Conservation (phyloP, 2,888 invertebrate genomes). For the Drosophila affinis region DNA sequence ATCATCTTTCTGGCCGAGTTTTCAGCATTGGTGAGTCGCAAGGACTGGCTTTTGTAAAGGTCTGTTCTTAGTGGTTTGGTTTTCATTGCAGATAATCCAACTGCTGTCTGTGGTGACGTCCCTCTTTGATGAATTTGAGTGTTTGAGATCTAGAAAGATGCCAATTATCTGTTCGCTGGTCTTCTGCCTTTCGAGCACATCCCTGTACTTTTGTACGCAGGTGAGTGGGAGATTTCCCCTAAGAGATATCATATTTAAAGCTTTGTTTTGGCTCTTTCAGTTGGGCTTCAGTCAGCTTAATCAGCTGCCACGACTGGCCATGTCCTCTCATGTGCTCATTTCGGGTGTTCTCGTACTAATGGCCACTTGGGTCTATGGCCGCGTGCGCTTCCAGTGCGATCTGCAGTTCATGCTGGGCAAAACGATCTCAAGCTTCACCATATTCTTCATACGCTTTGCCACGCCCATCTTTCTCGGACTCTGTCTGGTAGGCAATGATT, state of each 20-base stretch:
- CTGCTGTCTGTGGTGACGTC: conserved; percentile 80
- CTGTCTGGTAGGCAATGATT: conserved; percentile 66
- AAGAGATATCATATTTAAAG: not conserved
- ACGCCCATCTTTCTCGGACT: conserved; percentile 79
- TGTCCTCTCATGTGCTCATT: conserved; percentile 82
- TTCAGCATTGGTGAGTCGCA: conserved; percentile 89
- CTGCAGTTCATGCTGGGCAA: conserved; percentile 89
- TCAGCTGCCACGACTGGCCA: conserved; percentile 70
- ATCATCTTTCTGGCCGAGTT: conserved; percentile 90
- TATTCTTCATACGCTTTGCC: conserved; percentile 79
- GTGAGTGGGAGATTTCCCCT: conserved; percentile 46
- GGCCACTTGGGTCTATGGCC: conserved; percentile 93
- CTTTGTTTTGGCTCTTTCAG: conserved; percentile 47
- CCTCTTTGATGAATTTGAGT: conserved; percentile 81
- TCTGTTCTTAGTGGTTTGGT: not conserved
- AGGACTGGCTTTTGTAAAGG: not conserved
- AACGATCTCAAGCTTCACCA: conserved; percentile 85
- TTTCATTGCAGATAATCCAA: conserved; percentile 72
- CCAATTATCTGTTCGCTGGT: conserved; percentile 64
- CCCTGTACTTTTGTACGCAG: conserved; percentile 81
- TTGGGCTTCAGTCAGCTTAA: conserved; percentile 79
- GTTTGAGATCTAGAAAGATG: conserved; percentile 65
- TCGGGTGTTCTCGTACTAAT: conserved; percentile 91
- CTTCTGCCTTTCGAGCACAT: conserved; percentile 57
- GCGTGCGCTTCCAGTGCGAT: conserved; percentile 87